Base-by-base conservation (phyloP, 2,888 invertebrate species). In the Xestia rhomboidea region DNA sequence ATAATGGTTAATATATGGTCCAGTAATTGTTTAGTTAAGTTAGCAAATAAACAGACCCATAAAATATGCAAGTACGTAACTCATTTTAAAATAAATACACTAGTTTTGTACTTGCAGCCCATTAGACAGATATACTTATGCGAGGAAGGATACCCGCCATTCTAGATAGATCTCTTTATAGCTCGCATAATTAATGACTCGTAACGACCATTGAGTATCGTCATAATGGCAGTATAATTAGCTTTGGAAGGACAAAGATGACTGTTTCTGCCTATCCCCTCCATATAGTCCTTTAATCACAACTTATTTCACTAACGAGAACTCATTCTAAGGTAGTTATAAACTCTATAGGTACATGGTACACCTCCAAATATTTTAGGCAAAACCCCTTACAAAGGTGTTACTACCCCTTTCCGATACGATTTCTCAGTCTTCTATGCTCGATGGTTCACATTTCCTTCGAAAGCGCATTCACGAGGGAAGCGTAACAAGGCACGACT, bases 401-500 rank as follows among this genome's bases (percentile, higher is more conserved):
- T 24, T 11, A 2, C 2, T 11, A 2, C 2, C 46, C 15, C 18
- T 62, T 69, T 24, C 7, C 24, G 10, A 27, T 13, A 24, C 11
- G 11, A 49, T 41, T 49, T 72, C 18, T 24, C 13, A n/a, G 11
- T 49, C 15, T 81, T 73, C 18, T 67, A n/a, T 21, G n/a, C 18
- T 54, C 30, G 24, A 63, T 18, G 13, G 7, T 68, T 62, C 18
- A 49, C 27, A 71, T 71, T 84, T 66, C 64, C 64, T 71, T 76
- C 15, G 71, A 82, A 88, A 86, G 82, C 44, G 76, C 60, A 79
- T 79, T 74, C 68, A 71, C 62, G 63, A 64, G 67, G 74, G 71
- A 68, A 71, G 54, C 70, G 66, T 77, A 76, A 78, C 74, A 73
- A 79, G 76, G 67, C 68, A 76, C 60, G 51, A 75, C 68, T 67